Percentiles rank a stretch among this genome's conserved stretches.
phyloP scores from a whole-genome alignment of 2,888 invertebrate species.

The Chouioia cunea region DNA sequence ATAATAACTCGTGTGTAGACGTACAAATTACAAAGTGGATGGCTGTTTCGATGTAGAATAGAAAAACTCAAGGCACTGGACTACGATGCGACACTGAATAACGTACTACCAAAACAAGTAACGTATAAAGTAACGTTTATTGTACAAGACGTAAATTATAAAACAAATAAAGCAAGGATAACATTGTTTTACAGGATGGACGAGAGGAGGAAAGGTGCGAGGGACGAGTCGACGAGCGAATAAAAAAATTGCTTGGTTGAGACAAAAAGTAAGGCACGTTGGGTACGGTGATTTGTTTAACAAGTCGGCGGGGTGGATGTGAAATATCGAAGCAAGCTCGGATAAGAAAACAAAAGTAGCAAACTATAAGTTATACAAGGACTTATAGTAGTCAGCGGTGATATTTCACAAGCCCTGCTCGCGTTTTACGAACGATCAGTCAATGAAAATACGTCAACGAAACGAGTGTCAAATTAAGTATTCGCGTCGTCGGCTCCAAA shows the following conservation, averaged over 20 bases:
- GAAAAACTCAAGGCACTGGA: too few species aligned
- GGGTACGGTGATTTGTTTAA: too few species aligned
- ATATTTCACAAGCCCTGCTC: not conserved
- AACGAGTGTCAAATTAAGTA: constrained; percentile 60
- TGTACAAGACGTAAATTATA: constrained; percentile 45
- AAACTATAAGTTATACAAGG: constrained; percentile 35
- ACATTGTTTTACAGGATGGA: constrained; percentile 33
- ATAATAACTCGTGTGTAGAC: not conserved
- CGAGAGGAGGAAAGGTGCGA: constrained; percentile 13
- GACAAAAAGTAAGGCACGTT: too few species aligned
- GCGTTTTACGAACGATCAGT: not conserved
- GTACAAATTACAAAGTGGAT: too few species aligned
- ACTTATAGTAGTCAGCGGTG: constrained; percentile 24
- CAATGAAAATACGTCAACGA: not conserved
- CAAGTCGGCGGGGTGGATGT: too few species aligned
- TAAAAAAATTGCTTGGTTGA: constrained; percentile 32
- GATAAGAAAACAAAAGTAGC: too few species aligned
- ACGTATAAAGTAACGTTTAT: constrained; percentile 45
- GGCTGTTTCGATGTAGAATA: too few species aligned
- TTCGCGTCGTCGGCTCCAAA: constrained; percentile 65
- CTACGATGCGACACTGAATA: too few species aligned
- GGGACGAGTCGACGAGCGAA: constrained; percentile 19
- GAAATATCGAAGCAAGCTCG: too few species aligned
- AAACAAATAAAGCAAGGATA: constrained; percentile 43
- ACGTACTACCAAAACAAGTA: too few species aligned